These are phyloP conservation scores for Montifringilla adamsi DNA, from an alignment of 2,113 vertebrate genomes.

Conservation along the genomic window DNA sequence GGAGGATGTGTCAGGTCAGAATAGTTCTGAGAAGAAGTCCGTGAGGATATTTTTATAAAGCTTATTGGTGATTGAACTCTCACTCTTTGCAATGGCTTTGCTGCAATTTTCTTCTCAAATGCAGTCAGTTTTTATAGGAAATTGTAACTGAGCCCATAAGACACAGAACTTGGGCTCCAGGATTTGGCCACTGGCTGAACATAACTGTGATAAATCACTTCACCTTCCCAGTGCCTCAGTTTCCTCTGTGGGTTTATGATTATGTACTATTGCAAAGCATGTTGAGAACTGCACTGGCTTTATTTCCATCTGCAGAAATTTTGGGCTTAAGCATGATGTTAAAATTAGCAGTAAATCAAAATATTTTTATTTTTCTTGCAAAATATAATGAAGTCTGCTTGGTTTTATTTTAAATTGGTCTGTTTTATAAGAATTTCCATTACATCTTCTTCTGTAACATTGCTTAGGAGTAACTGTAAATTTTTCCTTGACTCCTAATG, in stretches of 20 bases:
- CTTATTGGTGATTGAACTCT: background rate
- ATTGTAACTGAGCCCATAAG: background rate
- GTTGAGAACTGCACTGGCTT: background rate
- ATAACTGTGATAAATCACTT: background rate
- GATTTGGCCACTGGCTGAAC: background rate
- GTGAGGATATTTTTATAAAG: background rate
- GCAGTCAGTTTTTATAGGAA: background rate
- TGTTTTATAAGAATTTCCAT: background rate
- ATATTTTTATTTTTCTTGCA: background rate
- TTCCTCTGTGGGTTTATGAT: background rate
- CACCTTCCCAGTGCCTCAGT: background rate
- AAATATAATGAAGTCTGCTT: background rate
- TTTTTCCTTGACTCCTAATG: background rate
- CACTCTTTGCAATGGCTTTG: background rate
- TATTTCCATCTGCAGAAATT: background rate
- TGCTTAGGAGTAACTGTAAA: background rate
- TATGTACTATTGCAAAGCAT: background rate
- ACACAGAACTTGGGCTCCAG: background rate
- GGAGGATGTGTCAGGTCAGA: background rate
- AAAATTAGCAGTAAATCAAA: background rate
- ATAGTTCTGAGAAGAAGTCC: background rate
- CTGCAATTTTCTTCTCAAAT: background rate
- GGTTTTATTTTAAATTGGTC: background rate
- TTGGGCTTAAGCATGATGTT: background rate
- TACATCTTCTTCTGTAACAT: background rate